Evolutionary conservation across 1,140 invertebrate species (phyloP), one percentile per base, ranked within the genome.

Genomic region (Belonocnema kinseyi): DNA sequence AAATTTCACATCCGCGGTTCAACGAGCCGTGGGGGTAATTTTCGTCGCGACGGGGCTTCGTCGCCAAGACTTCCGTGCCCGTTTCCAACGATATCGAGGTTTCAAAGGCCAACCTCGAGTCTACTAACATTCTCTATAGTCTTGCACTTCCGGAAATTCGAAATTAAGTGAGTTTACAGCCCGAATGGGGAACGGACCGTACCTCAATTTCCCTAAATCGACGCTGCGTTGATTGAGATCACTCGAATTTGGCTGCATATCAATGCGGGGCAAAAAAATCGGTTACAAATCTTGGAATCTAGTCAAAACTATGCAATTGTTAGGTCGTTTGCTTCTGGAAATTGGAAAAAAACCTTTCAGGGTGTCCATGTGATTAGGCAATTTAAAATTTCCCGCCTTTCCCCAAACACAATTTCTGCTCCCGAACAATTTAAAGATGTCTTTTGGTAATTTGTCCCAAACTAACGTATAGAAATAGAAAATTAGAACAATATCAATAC

Each of bases 1-100:
- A 84, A 84, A 85, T 84, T 81, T 82, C 50, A 74, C 78, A 82
- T 82, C 82, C 80, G 83, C 26, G 52, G 73, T 74, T 76, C 72
- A 80, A 82, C 58, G 70, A 82, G 74, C 78, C 72, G 54, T 52
- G 54, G 33, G 61, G 77, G 70, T 75, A 80, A 76, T 80, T 80
- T 75, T 66, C 54, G 72, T 71, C 51, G 50, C 61, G 61, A 66
- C 61, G 61, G 50, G 46, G 40, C 71, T 53, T 50, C 46, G 51
- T 72, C 71, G 71, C 46, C 71, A 17, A 72, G 51, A 72, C 61
- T 66, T 66, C 61, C 61, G 61, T 66, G 16, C 26, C 26, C 33
- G 33, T 66, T 66, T 66, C 61, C 26, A 66, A 33, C 26, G 21
- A 33, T 33, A 33, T 56, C 17, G 17, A 56, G 21, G 12, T 19